These are phyloP conservation scores for Boloria euphrosyne DNA, from an alignment of 2,888 invertebrate species.

Conservation along the genomic window DNA sequence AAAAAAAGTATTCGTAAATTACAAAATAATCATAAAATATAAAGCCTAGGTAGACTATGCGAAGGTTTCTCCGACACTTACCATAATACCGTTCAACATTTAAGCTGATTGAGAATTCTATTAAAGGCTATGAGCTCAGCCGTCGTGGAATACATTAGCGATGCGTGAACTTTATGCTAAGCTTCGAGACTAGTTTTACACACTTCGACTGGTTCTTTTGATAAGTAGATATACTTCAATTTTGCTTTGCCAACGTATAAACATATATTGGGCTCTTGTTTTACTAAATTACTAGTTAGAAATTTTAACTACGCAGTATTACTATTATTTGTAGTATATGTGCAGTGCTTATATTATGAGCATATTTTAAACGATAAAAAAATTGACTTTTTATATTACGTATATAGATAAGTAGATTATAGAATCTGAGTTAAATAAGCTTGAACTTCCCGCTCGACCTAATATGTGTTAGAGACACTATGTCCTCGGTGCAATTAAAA, in stretches of 20 bases:
- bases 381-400: no score
- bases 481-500: no score
- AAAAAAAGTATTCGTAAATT: neutral
- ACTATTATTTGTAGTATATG: no score
- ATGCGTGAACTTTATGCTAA: slow-evolving; percentile 73
- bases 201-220: slow-evolving; percentile 19
- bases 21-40: slow-evolving; percentile 17
- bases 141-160: slow-evolving; percentile 78
- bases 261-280: neutral
- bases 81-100: slow-evolving; percentile 55
- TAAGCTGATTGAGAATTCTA: slow-evolving; percentile 72
- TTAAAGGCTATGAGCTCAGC: slow-evolving; percentile 77
- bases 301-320: no score
- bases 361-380: no score
- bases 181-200: slow-evolving; percentile 48
- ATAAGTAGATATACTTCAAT: slow-evolving; percentile 6
- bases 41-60: slow-evolving; percentile 33
- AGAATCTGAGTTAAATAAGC: no score
- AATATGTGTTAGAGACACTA: no score
- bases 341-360: no score
- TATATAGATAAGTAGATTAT: no score
- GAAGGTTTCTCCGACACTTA: slow-evolving; percentile 35
- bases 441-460: no score
- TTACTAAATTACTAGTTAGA: no score
- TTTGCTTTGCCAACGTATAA: neutral